Percentiles rank a stretch among this genome's conserved stretches.
Conservation (phyloP, 2,113 vertebrate genomes). For the Hydrolagus affinis region DNA sequence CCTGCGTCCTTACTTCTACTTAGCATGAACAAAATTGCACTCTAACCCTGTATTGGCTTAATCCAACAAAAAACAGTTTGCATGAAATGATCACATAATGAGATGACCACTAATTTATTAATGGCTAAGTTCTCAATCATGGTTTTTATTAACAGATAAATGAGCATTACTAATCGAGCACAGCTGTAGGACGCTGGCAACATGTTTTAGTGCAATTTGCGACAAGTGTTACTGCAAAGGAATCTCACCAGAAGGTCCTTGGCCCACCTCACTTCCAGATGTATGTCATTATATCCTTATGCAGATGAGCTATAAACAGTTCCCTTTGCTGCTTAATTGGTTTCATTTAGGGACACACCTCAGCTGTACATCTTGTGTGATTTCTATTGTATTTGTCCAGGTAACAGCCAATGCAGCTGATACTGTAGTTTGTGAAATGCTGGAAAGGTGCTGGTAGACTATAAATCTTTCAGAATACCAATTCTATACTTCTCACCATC, state of each 20-base stretch:
- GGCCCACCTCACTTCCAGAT: constrained; percentile 29
- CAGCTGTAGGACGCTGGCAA: constrained; percentile 29
- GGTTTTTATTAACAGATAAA: constrained; percentile 27
- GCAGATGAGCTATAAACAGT: constrained; percentile 11
- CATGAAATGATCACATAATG: constrained; percentile 1
- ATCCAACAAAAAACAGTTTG: constrained; percentile 16
- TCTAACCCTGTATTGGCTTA: neutral
- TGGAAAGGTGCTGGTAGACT: too few relatives aligned
- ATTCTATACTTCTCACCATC: too few relatives aligned
- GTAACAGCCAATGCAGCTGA: neutral
- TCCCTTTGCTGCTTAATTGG: constrained; percentile 25
- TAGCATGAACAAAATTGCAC: constrained; percentile 21
- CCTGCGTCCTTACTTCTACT: constrained; percentile 9
- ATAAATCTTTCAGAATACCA: too few relatives aligned
- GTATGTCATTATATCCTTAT: constrained; percentile 10
- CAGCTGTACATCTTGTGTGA: neutral
- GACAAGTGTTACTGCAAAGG: constrained; percentile 17
- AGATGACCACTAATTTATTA: constrained; percentile 23
- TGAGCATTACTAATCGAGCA: constrained; percentile 25
- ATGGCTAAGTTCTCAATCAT: constrained; percentile 27
- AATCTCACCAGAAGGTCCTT: constrained; percentile 20
- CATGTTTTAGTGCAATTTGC: constrained; percentile 15
- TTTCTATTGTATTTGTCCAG: constrained; percentile 14
- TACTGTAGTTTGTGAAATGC: too few relatives aligned
- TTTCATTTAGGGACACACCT: constrained; percentile 13